phyloP scores from a whole-genome alignment of 1,140 invertebrate species.

The Caerostris extrusa region DNA sequence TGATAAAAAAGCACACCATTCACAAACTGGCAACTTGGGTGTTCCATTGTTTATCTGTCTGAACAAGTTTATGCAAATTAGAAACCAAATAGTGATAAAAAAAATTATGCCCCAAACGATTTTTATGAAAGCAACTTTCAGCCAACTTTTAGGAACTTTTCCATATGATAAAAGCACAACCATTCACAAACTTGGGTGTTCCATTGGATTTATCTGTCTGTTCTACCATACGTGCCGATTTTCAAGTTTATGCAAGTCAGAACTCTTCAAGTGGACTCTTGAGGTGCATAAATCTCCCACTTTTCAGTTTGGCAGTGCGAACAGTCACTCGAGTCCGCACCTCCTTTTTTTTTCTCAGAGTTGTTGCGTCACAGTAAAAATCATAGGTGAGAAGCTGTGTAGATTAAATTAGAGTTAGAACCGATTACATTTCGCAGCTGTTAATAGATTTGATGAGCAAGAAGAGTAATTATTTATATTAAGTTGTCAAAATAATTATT shows the following conservation, averaged over 20 bases:
- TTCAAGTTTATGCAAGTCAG: slow-evolving; percentile 24
- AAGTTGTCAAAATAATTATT: not conserved
- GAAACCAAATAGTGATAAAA: too few species aligned
- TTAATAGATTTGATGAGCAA: not conserved
- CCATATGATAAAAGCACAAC: too few species aligned
- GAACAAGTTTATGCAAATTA: slow-evolving; percentile 11
- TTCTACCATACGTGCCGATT: not conserved
- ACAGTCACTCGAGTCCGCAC: slow-evolving; percentile 22
- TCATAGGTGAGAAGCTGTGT: not conserved
- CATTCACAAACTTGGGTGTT: not conserved
- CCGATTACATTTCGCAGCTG: not conserved
- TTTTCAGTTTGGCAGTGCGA: slow-evolving; percentile 24
- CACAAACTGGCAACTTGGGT: not conserved
- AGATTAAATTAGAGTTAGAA: not conserved
- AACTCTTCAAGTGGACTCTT: slow-evolving; percentile 28
- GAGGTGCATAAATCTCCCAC: slow-evolving; percentile 49
- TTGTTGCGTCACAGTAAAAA: not conserved
- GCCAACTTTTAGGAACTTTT: too few species aligned
- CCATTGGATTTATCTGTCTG: slow-evolving; percentile 11
- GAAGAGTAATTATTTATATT: not conserved
- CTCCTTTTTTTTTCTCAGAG: too few species aligned
- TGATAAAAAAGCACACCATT: too few species aligned
- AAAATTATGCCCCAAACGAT: too few species aligned
- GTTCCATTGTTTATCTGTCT: slow-evolving; percentile 26
- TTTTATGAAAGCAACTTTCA: too few species aligned